Evolutionary conservation across 2,888 invertebrate species (phyloP).

Genomic region (Troides oblongomaculatus): DNA sequence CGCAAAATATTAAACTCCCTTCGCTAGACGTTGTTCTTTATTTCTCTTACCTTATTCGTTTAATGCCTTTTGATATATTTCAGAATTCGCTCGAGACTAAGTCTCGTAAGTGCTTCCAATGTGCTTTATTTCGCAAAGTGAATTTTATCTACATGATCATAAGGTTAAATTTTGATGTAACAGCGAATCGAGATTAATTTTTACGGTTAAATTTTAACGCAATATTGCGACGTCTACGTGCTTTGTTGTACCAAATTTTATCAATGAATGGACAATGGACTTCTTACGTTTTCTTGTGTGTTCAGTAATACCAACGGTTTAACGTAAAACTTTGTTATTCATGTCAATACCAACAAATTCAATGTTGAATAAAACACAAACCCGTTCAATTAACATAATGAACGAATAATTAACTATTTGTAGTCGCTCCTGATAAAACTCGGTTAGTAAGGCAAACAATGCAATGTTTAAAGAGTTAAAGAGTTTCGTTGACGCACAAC

Average conservation of each 20-base stretch:
- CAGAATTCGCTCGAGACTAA: neutral
- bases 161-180: neutral
- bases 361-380: constrained; percentile 15
- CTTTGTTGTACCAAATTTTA: constrained; percentile 14
- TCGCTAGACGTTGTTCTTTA: constrained; percentile 1
- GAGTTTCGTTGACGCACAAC: too few species aligned
- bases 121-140: neutral
- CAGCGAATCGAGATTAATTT: constrained; percentile 4
- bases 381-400: neutral
- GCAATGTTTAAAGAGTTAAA: too few species aligned
- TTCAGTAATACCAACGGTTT: constrained; percentile 6
- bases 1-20: constrained; percentile 31
- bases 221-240: constrained; percentile 16
- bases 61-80: constrained; percentile 11
- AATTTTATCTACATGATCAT: neutral
- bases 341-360: constrained; percentile 26
- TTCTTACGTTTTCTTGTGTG: constrained; percentile 7
- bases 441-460: too few species aligned
- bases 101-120: neutral
- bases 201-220: constrained; percentile 13
- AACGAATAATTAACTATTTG: neutral
- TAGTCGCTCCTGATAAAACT: too few species aligned
- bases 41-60: neutral
- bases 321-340: constrained; percentile 17
- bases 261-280: constrained; percentile 22